phyloP scores from a whole-genome alignment of 1,140 invertebrate genomes.

The Sminthurinus signatus region DNA sequence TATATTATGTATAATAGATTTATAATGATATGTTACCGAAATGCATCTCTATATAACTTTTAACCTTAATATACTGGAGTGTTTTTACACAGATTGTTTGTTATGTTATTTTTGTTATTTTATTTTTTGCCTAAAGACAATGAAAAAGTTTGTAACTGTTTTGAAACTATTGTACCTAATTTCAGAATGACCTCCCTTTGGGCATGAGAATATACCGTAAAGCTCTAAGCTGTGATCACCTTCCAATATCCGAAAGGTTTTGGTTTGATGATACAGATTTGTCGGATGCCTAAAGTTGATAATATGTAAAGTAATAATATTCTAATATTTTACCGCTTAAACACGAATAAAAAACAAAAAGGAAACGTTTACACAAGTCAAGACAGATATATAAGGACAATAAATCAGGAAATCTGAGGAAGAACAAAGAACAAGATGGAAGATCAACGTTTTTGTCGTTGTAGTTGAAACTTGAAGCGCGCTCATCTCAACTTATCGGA shows the following conservation, averaged over 20 bases:
- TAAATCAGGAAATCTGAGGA: too few species aligned
- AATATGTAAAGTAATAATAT: not conserved
- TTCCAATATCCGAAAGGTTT: not conserved
- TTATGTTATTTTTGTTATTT: not conserved
- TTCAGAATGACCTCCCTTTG: constrained; percentile 10
- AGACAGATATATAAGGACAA: too few species aligned
- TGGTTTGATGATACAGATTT: constrained; percentile 10
- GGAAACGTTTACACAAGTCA: too few species aligned
- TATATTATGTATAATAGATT: too few species aligned
- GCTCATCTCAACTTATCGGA: not conserved
- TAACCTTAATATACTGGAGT: too few species aligned
- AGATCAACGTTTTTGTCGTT: not conserved
- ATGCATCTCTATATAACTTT: too few species aligned
- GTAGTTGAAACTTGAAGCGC: not conserved
- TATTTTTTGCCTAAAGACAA: not conserved
- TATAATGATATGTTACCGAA: too few species aligned
- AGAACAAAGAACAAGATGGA: too few species aligned
- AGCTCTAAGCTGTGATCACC: constrained; percentile 4
- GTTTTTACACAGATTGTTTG: too few species aligned
- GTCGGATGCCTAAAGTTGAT: not conserved
- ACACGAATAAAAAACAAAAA: too few species aligned
- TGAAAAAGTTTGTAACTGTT: not conserved
- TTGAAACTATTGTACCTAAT: not conserved
- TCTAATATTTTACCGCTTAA: too few species aligned
- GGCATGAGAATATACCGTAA: constrained; percentile 21